Conservation (phyloP, 1,140 invertebrate species). For the Oncopeltus fasciatus region DNA sequence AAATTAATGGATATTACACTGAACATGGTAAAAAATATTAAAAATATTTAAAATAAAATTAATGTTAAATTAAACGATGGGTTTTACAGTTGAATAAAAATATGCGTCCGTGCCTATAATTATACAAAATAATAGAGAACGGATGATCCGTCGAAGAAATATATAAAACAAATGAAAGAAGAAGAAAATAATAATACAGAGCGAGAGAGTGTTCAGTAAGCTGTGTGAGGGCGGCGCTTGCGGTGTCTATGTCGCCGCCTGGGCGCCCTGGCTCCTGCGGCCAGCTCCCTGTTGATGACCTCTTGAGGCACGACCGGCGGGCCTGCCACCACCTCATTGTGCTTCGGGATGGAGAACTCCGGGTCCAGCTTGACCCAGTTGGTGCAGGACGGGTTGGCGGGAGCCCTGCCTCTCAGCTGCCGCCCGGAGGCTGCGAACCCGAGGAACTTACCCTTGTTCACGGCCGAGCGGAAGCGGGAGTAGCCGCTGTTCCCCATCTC, state of each 20-base stretch:
- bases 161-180: background rate
- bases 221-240: background rate
- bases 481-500: conserved; percentile 34
- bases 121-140: too few relatives aligned
- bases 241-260: conserved; percentile 11
- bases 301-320: conserved; percentile 21
- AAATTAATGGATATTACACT: too few relatives aligned
- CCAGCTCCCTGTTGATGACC: conserved; percentile 24
- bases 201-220: background rate
- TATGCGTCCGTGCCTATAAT: background rate
- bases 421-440: conserved; percentile 37
- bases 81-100: background rate
- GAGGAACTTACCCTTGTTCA: conserved; percentile 31
- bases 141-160: too few relatives aligned
- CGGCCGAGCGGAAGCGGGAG: conserved; percentile 35
- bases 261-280: conserved; percentile 15
- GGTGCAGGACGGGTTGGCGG: conserved; percentile 26
- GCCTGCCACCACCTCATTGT: conserved; percentile 33
- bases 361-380: conserved; percentile 31
- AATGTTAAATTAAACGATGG: too few relatives aligned
- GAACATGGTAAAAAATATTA: too few relatives aligned
- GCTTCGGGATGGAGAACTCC: conserved; percentile 32
- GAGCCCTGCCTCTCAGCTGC: conserved; percentile 28
- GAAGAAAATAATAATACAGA: background rate
- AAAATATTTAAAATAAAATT: too few relatives aligned